A percentile compares a stretch with the other conserved stretches of the same genome.
Evolutionary conservation across 1,140 invertebrate genomes (phyloP).

Genomic region (Agrypnia vestita): DNA sequence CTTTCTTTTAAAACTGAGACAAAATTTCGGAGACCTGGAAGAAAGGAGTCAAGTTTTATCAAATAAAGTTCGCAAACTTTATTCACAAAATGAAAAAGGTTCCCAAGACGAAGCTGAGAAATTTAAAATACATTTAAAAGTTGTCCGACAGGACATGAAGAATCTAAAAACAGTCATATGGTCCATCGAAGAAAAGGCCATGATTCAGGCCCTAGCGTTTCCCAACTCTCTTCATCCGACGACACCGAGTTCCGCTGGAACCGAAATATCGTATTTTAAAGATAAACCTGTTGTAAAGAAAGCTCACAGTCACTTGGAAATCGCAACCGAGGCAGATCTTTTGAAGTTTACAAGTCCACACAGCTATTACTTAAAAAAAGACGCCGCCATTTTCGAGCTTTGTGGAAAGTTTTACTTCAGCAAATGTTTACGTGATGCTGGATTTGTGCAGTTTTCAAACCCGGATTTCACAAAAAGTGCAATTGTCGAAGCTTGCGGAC

Average conservation of each 20-base stretch:
- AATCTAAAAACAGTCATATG: conserved; percentile 73
- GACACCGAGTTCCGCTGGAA: conserved; percentile 71
- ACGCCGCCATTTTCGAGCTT: conserved; percentile 79
- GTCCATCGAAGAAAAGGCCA: conserved; percentile 76
- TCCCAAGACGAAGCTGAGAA: conserved; percentile 69
- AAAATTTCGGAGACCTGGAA: conserved; percentile 68
- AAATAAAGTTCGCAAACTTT: conserved; percentile 64
- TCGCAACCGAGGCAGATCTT: conserved; percentile 72
- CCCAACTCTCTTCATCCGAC: conserved; percentile 79
- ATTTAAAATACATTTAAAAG: conserved; percentile 71
- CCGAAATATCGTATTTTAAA: conserved; percentile 70
- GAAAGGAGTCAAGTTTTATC: conserved; percentile 65
- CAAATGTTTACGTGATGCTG: conserved; percentile 68
- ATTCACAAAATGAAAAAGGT: conserved; percentile 64
- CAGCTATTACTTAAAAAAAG: conserved; percentile 76
- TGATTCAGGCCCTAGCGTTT: conserved; percentile 74
- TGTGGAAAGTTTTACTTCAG: conserved; percentile 73
- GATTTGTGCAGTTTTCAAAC: conserved; percentile 76
- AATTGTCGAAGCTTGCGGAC: conserved; percentile 79
- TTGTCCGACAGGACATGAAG: conserved; percentile 77
- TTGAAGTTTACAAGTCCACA: conserved; percentile 76
- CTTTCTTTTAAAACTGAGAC: conserved; percentile 68
- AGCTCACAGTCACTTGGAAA: conserved; percentile 73
- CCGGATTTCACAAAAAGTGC: conserved; percentile 80
- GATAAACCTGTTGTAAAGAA: conserved; percentile 63